Conservation (phyloP, 2,113 vertebrate genomes). For the Antennarius striatus region DNA sequence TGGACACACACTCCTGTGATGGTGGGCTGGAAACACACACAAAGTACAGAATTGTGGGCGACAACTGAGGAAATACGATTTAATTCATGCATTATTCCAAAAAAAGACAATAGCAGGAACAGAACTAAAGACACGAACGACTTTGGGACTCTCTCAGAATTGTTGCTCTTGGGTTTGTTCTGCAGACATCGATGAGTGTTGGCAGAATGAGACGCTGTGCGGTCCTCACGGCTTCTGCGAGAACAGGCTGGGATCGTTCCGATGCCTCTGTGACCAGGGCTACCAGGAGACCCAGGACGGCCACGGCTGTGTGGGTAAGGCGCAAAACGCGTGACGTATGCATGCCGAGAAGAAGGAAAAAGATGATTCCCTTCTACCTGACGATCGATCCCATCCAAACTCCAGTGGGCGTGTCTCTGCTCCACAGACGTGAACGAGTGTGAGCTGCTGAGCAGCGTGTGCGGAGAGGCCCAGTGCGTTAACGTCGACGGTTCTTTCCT, state of each 20-base stretch:
- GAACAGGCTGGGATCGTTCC: slow-evolving; percentile 90
- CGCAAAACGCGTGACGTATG: not conserved
- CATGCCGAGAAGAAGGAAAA: too few species aligned
- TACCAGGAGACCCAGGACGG: slow-evolving; percentile 88
- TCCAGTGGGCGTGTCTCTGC: not conserved
- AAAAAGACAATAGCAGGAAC: too few species aligned
- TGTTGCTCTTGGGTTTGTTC: slow-evolving; percentile 43
- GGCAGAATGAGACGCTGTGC: slow-evolving; percentile 84
- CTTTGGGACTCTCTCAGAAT: too few species aligned
- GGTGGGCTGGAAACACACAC: slow-evolving; percentile 77
- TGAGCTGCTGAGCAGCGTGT: slow-evolving; percentile 89
- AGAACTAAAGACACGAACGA: too few species aligned
- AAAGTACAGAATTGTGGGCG: not conserved
- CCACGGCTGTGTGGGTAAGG: slow-evolving; percentile 89
- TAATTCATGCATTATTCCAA: too few species aligned
- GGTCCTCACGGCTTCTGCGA: slow-evolving; percentile 90
- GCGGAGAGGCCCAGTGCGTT: slow-evolving; percentile 92
- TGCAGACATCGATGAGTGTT: slow-evolving; percentile 94
- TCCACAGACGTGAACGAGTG: slow-evolving; percentile 94
- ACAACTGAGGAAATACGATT: too few species aligned
- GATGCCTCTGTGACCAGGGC: slow-evolving; percentile 93
- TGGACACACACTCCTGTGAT: slow-evolving; percentile 82
- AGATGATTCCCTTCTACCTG: too few species aligned
- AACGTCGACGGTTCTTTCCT: slow-evolving; percentile 91
- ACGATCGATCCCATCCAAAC: too few species aligned